These are phyloP conservation scores for Mesocricetus auratus DNA, from an alignment of 2,113 vertebrate species.

Conservation along the genomic window DNA sequence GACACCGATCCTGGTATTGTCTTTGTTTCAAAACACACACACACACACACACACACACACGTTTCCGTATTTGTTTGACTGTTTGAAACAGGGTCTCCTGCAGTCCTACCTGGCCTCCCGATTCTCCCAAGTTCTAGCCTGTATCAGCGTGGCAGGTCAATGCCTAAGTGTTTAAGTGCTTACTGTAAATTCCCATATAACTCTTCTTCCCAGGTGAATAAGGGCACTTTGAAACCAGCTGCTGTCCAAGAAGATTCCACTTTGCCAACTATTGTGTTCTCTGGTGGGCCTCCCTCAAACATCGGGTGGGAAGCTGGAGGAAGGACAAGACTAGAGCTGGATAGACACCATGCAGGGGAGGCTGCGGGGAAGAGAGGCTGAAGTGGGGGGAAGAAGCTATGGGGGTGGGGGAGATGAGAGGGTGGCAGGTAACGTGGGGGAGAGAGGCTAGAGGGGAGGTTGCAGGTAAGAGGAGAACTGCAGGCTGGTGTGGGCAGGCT, in stretches of 20 bases:
- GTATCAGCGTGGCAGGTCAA: not conserved
- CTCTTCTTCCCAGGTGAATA: not conserved
- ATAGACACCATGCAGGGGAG: not conserved
- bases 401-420: fast-evolving
- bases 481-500: not conserved
- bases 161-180: not conserved
- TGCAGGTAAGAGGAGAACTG: not conserved
- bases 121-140: not conserved
- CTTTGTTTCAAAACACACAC: not conserved
- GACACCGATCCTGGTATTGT: not conserved
- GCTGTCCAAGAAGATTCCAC: not conserved
- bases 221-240: not conserved
- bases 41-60: not conserved
- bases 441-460: not conserved
- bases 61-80: not conserved
- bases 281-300: not conserved
- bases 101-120: not conserved
- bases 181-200: not conserved
- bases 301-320: not conserved
- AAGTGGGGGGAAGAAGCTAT: not conserved
- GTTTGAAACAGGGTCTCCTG: not conserved
- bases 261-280: not conserved
- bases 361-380: not conserved
- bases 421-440: not conserved
- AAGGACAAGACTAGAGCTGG: not conserved